Percentiles rank a stretch among this genome's conserved stretches.
Evolutionary conservation across 2,797 vertebrate genomes (phyloP).

Genomic region (Labroides dimidiatus): DNA sequence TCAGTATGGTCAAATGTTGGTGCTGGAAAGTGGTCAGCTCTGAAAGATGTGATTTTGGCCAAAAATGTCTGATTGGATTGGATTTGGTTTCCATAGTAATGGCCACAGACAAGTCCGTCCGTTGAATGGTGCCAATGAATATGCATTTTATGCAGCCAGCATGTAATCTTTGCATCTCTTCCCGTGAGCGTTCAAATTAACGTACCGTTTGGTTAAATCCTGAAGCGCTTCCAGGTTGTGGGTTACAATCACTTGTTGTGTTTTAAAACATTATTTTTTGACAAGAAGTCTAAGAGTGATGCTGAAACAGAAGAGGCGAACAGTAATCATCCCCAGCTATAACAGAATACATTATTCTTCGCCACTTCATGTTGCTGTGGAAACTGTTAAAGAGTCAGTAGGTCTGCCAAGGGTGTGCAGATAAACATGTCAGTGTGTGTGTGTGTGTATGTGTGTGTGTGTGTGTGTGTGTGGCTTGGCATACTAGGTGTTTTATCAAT

Average conservation of each 20-base stretch:
- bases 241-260: slow-evolving; percentile 38
- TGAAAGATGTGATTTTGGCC: slow-evolving; percentile 64
- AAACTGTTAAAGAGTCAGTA: slow-evolving; percentile 85
- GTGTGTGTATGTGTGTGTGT: slow-evolving; percentile 35
- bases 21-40: slow-evolving; percentile 59
- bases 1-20: slow-evolving; percentile 54
- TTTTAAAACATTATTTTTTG: slow-evolving; percentile 21
- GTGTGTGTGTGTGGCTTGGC: slow-evolving; percentile 41
- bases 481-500: slow-evolving; percentile 65
- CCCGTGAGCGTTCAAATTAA: slow-evolving; percentile 10
- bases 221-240: neutral
- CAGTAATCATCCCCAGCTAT: slow-evolving; percentile 74
- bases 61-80: slow-evolving; percentile 60
- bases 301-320: slow-evolving; percentile 61
- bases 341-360: slow-evolving; percentile 83
- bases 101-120: slow-evolving; percentile 50
- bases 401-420: slow-evolving; percentile 73
- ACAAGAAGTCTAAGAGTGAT: slow-evolving; percentile 41
- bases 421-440: slow-evolving; percentile 70
- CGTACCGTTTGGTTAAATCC: slow-evolving; percentile 11
- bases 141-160: slow-evolving; percentile 52
- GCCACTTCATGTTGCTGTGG: slow-evolving; percentile 86
- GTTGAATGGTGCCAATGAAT: slow-evolving; percentile 50
- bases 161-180: slow-evolving; percentile 27
- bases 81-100: slow-evolving; percentile 77